Percentiles rank a stretch among this genome's conserved stretches.
Conservation (phyloP, 2,113 vertebrate genomes). For the Nothobranchius furzeri region DNA sequence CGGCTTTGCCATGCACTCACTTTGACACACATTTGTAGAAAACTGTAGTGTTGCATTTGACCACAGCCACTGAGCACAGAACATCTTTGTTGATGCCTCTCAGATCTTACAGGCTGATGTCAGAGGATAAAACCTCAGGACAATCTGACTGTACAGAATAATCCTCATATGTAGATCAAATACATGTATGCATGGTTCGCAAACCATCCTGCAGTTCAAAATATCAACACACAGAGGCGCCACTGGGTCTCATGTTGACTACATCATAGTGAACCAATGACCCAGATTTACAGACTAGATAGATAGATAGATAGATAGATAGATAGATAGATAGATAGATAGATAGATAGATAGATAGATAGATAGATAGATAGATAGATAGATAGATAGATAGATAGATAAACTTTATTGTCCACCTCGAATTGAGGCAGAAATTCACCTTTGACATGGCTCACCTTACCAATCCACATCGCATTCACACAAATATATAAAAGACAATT, state of each 20-base stretch:
- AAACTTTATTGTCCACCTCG: too few species aligned
- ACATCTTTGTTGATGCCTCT: neutral
- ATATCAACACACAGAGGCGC: slow-evolving; percentile 36
- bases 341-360: too few species aligned
- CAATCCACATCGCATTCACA: too few species aligned
- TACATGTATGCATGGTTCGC: neutral
- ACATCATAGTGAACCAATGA: neutral
- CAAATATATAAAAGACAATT: too few species aligned
- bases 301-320: too few species aligned
- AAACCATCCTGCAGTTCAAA: slow-evolving; percentile 26
- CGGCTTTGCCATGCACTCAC: slow-evolving; percentile 5
- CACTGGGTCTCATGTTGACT: neutral
- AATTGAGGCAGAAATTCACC: too few species aligned
- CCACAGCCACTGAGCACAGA: neutral
- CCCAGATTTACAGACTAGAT: slow-evolving; percentile 12
- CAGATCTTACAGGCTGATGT: neutral
- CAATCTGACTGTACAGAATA: too few species aligned
- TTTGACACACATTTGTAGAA: neutral
- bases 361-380: too few species aligned
- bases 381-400: too few species aligned
- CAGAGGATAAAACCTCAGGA: neutral
- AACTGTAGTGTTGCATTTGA: neutral
- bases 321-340: too few species aligned
- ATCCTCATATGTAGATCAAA: neutral
- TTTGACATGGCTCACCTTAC: too few species aligned